Conservation (phyloP, 2,888 invertebrate species). For the Stenodema calcarata region DNA sequence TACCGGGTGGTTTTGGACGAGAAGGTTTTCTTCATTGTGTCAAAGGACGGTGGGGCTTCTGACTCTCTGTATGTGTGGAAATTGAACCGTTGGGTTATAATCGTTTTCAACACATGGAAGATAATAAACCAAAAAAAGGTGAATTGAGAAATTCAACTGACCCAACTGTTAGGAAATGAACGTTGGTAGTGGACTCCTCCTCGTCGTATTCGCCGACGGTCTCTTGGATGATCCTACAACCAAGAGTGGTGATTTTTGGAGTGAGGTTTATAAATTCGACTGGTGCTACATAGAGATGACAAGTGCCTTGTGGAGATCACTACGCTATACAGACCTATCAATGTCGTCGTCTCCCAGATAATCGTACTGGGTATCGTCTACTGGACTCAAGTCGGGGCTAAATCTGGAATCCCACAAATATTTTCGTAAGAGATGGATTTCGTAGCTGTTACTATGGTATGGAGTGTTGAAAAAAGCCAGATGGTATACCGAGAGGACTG, state of each 20-base stretch:
- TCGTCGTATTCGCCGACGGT: neutral
- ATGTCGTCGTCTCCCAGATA: neutral
- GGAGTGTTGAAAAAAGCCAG: too few relatives aligned
- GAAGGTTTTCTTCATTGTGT: constrained; percentile 6
- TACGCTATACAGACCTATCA: neutral
- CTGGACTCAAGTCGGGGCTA: neutral
- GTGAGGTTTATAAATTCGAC: neutral
- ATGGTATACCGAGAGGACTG: too few relatives aligned
- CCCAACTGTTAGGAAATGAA: constrained; percentile 17
- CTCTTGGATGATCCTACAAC: constrained; percentile 26
- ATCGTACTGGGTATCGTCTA: neutral
- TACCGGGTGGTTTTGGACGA: neutral
- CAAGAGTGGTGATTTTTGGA: neutral
- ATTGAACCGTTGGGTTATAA: neutral
- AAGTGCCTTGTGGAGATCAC: neutral
- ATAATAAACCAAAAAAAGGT: neutral
- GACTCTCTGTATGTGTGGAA: neutral
- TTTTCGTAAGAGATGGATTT: neutral
- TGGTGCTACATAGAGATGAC: too few relatives aligned
- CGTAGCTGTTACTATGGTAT: too few relatives aligned
- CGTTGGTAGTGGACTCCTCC: neutral
- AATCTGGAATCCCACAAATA: neutral
- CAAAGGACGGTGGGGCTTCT: neutral
- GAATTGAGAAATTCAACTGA: neutral
- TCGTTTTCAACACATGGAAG: too few relatives aligned